These are phyloP conservation scores for Strix aluco DNA, from an alignment of 2,113 vertebrate species.

Conservation along the genomic window DNA sequence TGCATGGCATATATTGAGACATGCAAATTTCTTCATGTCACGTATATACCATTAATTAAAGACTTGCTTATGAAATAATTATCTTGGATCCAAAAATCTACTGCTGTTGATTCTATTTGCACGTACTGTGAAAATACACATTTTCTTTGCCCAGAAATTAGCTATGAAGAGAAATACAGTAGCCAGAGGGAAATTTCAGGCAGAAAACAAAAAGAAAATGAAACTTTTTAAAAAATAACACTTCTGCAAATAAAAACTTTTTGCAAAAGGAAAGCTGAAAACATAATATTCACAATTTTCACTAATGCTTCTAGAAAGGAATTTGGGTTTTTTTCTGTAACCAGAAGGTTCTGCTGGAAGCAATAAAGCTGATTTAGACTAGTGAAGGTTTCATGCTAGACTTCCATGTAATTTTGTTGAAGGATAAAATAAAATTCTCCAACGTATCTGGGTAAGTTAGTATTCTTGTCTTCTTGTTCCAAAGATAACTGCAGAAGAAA, in stretches of 20 bases:
- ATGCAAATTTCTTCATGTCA: not conserved
- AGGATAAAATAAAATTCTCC: not conserved
- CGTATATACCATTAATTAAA: not conserved
- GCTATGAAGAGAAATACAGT: not conserved
- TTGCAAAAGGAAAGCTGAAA: not conserved
- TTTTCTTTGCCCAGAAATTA: not conserved
- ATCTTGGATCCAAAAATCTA: not conserved
- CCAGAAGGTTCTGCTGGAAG: not conserved
- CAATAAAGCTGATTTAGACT: not conserved
- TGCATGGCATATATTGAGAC: not conserved
- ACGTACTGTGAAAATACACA: not conserved
- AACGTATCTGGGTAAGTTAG: not conserved
- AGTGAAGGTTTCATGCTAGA: not conserved
- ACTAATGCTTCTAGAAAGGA: not conserved
- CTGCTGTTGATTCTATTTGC: not conserved
- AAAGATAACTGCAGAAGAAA: not conserved
- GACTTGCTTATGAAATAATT: not conserved
- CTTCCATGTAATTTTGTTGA: not conserved
- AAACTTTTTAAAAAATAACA: not conserved
- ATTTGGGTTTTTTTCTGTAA: not conserved
- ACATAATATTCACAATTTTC: not conserved
- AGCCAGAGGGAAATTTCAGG: not conserved
- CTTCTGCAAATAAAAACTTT: not conserved
- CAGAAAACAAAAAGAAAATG: not conserved
- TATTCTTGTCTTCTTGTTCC: not conserved